Evolutionary conservation across 2,888 invertebrate genomes (phyloP).

Genomic region (Protonemura montana): DNA sequence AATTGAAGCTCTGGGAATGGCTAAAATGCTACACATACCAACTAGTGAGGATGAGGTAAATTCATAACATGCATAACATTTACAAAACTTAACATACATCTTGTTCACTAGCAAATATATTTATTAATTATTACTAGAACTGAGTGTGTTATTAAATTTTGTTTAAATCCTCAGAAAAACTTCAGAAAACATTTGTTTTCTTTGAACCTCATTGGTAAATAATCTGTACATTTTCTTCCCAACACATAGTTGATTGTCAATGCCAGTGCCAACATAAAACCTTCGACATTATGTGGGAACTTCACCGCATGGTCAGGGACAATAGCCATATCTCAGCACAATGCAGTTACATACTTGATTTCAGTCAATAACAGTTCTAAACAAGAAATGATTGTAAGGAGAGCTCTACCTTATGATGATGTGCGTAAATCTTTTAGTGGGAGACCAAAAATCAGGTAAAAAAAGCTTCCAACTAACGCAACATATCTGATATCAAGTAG

Average conservation of each 20-base stretch:
- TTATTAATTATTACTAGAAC: too few species aligned
- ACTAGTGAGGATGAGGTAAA: constrained; percentile 29
- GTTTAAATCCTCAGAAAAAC: too few species aligned
- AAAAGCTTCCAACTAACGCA: background rate
- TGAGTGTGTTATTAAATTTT: too few species aligned
- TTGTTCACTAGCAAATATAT: too few species aligned
- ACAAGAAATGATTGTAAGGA: background rate
- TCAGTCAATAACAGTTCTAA: background rate
- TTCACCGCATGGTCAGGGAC: background rate
- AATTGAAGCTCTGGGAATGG: constrained; percentile 33
- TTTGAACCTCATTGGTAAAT: too few species aligned
- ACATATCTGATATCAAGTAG: too few species aligned
- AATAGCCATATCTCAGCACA: background rate
- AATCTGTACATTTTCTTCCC: constrained; percentile 20
- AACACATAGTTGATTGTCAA: constrained; percentile 54
- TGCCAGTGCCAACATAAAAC: constrained; percentile 64
- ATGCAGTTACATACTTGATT: constrained; percentile 42
- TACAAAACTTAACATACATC: too few species aligned
- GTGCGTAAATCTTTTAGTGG: constrained; percentile 52
- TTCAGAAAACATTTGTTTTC: too few species aligned
- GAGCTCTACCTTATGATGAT: constrained; percentile 48
- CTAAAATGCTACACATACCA: constrained; percentile 8
- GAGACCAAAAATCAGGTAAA: constrained; percentile 52
- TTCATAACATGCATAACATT: too few species aligned
- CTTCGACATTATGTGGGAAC: constrained; percentile 55